These are phyloP conservation scores for Dascillus cervinus DNA, from an alignment of 2,888 invertebrate species.

Conservation along the genomic window DNA sequence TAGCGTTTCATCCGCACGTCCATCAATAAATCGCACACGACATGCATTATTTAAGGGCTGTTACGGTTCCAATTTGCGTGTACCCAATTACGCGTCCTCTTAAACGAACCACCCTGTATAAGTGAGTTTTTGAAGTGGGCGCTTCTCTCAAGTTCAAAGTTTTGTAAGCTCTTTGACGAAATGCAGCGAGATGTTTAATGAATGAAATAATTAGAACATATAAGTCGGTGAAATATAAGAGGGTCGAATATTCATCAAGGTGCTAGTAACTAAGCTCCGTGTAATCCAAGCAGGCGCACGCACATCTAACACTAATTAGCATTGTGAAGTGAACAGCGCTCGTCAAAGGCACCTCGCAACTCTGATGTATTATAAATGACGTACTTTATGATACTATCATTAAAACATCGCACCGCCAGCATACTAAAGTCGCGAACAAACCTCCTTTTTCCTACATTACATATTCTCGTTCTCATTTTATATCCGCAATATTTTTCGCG, in stretches of 20 bases:
- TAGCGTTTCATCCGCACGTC: no score
- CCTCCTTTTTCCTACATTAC: slow-evolving; percentile 18
- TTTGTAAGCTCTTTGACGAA: slow-evolving; percentile 11
- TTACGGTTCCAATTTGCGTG: no score
- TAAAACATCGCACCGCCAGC: slow-evolving; percentile 27
- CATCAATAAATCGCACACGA: no score
- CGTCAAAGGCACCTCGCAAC: slow-evolving; percentile 26
- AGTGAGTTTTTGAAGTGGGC: no score
- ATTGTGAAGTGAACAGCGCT: slow-evolving; percentile 29
- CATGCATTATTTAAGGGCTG: no score
- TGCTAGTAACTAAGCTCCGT: slow-evolving; percentile 20
- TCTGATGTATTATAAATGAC: slow-evolving; percentile 34
- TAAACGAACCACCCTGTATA: no score
- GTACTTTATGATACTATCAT: slow-evolving; percentile 33
- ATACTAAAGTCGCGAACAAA: slow-evolving; percentile 26
- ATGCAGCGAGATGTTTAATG: slow-evolving; percentile 13
- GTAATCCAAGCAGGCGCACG: slow-evolving; percentile 24
- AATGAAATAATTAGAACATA: slow-evolving; percentile 12
- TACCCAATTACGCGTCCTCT: no score
- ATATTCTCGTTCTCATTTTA: slow-evolving; percentile 6
- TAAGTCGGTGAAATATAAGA: slow-evolving; percentile 9
- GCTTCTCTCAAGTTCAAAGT: no score
- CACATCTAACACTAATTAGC: slow-evolving; percentile 24
- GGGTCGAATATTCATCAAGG: slow-evolving; percentile 28
- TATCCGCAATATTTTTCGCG: not conserved